A percentile compares a stretch with the other conserved stretches of the same genome.
Conservation (phyloP, 2,888 invertebrate species). For the Orthosia gracilis region DNA sequence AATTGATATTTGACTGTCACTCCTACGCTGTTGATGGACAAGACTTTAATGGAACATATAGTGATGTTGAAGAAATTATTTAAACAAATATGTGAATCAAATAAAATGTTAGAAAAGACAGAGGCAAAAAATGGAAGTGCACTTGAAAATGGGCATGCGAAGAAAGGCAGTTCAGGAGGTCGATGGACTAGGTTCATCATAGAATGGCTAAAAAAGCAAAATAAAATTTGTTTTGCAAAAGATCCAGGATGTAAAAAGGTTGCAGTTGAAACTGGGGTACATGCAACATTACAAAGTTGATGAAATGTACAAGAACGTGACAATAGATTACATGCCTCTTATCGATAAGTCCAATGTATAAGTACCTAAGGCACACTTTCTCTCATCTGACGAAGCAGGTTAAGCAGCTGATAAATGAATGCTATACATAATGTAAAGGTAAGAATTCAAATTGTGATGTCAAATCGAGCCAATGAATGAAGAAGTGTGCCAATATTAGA, state of each 20-base stretch:
- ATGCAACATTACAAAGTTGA: constrained; percentile 1
- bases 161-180: not conserved
- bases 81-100: not conserved
- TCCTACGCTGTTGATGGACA: constrained; percentile 59
- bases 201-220: not conserved
- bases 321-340: not conserved
- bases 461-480: not conserved
- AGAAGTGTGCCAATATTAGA: not conserved
- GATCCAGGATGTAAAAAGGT: not conserved
- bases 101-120: not conserved
- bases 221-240: not conserved
- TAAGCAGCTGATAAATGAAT: constrained; percentile 5
- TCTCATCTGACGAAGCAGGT: constrained; percentile 23
- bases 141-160: not conserved
- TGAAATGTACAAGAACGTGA: constrained; percentile 1
- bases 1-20: constrained; percentile 59
- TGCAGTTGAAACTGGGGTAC: not conserved
- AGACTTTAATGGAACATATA: constrained; percentile 53
- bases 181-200: not conserved
- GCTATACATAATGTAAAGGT: not conserved
- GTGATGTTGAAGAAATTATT: constrained; percentile 11
- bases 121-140: not conserved
- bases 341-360: constrained; percentile 24
- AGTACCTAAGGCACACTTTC: constrained; percentile 28
- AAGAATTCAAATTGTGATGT: constrained; percentile 9